Evolutionary conservation across 2,113 vertebrate species (phyloP).

Genomic region (Glaucidium brasilianum): DNA sequence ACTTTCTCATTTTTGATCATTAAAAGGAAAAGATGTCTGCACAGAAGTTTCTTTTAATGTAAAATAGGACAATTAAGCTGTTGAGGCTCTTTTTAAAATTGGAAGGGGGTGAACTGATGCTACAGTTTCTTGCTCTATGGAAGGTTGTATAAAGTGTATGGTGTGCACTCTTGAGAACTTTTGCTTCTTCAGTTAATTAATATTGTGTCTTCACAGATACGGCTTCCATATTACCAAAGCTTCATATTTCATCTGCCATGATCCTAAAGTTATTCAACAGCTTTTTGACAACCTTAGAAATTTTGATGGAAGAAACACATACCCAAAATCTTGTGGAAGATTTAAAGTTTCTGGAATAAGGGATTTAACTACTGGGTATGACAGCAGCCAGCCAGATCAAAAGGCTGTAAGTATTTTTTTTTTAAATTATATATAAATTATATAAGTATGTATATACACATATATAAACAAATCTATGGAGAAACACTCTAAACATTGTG

Average conservation of each 20-base stretch:
- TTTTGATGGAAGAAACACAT: conserved; percentile 79
- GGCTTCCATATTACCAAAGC: conserved; percentile 94
- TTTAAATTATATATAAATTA: neutral
- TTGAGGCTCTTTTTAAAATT: neutral
- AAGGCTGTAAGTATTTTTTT: conserved; percentile 84
- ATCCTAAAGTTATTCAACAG: conserved; percentile 81
- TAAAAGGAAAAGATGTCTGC: neutral
- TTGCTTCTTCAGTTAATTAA: neutral
- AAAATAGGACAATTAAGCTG: neutral
- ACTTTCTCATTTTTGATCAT: neutral
- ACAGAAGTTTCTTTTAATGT: neutral
- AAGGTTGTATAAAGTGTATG: neutral
- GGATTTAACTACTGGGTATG: conserved; percentile 93
- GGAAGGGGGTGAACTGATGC: neutral
- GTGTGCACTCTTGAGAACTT: neutral
- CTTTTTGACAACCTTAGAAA: conserved; percentile 90
- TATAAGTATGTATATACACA: neutral
- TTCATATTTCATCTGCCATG: conserved; percentile 95
- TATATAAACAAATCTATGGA: neutral
- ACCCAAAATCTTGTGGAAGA: conserved; percentile 85
- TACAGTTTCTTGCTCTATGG: neutral
- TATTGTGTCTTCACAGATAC: conserved; percentile 76
- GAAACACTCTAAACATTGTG: neutral
- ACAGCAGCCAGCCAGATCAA: conserved; percentile 85
- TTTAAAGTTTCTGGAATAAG: conserved; percentile 85